Conservation (phyloP, 1,140 invertebrate genomes). For the Gonioctena quinquepunctata region DNA sequence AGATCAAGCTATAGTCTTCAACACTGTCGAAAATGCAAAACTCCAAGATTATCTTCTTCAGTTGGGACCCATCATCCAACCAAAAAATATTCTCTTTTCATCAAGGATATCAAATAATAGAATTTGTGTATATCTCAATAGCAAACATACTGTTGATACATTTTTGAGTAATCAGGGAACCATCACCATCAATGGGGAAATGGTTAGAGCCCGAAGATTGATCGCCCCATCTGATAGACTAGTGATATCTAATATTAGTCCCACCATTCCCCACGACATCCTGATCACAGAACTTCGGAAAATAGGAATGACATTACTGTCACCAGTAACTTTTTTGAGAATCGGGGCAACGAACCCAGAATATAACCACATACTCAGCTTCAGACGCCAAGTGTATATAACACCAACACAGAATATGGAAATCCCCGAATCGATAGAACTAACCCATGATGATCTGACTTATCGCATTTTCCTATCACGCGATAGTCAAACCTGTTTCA, state of each 20-base stretch:
- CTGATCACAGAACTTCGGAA: not conserved
- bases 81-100: not conserved
- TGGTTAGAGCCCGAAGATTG: not conserved
- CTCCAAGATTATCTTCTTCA: not conserved
- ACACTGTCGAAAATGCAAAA: slow-evolving; percentile 32
- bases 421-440: not conserved
- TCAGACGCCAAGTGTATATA: slow-evolving; percentile 5
- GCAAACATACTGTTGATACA: slow-evolving; percentile 35
- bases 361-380: not conserved
- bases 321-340: not conserved
- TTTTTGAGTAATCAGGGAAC: slow-evolving; percentile 24
- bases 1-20: slow-evolving; percentile 21
- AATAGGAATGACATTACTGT: not conserved
- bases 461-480: not conserved
- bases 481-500: not conserved
- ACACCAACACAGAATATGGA: not conserved
- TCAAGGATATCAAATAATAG: slow-evolving; percentile 15
- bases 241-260: not conserved
- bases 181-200: slow-evolving; percentile 26
- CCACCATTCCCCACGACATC: not conserved
- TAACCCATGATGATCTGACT: not conserved
- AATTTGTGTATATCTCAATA: slow-evolving; percentile 23
- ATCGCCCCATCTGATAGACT: not conserved
- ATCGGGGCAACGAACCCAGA: not conserved
- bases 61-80: not conserved